phyloP scores from a whole-genome alignment of 1,140 invertebrate genomes.

The Drosophila navojoa region DNA sequence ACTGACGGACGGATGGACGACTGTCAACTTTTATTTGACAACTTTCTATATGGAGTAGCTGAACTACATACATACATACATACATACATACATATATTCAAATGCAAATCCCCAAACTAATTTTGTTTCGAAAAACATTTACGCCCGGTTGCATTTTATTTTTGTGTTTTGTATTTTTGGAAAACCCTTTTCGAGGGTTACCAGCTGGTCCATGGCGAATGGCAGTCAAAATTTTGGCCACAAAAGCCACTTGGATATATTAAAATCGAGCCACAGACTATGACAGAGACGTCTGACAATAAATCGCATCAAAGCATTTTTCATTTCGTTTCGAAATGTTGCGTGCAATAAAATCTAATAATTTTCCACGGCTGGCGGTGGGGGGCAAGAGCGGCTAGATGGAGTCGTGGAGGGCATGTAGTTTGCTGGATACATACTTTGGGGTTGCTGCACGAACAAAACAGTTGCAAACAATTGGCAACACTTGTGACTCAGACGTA shows the following conservation, averaged over 20 bases:
- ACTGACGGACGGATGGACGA: constrained; percentile 33
- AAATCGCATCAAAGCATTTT: constrained; percentile 64
- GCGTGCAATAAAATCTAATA: constrained; percentile 78
- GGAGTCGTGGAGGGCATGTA: background rate
- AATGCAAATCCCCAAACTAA: constrained; percentile 82
- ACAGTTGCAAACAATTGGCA: constrained; percentile 77
- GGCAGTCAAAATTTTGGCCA: constrained; percentile 50
- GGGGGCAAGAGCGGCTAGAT: background rate
- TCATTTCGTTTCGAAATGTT: constrained; percentile 65
- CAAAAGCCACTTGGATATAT: constrained; percentile 77
- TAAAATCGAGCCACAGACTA: constrained; percentile 64
- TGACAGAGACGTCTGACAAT: constrained; percentile 48
- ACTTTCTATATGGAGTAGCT: constrained; percentile 44
- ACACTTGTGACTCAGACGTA: constrained; percentile 68
- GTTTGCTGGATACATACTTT: constrained; percentile 31
- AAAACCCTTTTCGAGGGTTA: constrained; percentile 52
- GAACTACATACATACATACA: background rate
- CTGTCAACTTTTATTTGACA: constrained; percentile 59
- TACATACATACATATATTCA: constrained; percentile 42
- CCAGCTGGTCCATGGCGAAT: constrained; percentile 58
- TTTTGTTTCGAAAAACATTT: constrained; percentile 73
- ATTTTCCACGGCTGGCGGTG: constrained; percentile 52
- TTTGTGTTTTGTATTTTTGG: constrained; percentile 9
- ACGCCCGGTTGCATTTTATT: constrained; percentile 66
- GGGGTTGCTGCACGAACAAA: constrained; percentile 50